phyloP scores from a whole-genome alignment of 23 tunicate genomes.

The Phallusia fumigata region DNA sequence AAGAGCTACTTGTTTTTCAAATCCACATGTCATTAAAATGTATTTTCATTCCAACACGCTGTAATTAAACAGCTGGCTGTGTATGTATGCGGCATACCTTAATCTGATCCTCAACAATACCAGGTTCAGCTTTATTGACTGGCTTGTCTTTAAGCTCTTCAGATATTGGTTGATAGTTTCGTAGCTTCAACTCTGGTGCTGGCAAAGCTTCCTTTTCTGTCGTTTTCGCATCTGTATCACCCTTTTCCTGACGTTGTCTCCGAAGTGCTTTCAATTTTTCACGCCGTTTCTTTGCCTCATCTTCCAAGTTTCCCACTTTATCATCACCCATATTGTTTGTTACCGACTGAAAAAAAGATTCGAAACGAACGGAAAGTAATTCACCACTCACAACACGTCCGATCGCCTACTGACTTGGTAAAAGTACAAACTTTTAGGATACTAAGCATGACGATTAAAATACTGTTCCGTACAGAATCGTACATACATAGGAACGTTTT shows the following conservation, averaged over 20 bases:
- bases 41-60: too few species aligned
- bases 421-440: too few species aligned
- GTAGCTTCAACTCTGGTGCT: slow-evolving; percentile 68
- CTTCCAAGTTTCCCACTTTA: slow-evolving; percentile 68
- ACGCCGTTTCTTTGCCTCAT: slow-evolving; percentile 70
- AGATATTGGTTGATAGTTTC: slow-evolving; percentile 65
- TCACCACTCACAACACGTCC: too few species aligned
- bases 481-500: too few species aligned
- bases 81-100: too few species aligned
- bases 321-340: slow-evolving; percentile 40
- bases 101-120: slow-evolving; percentile 63
- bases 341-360: too few species aligned
- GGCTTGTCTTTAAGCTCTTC: slow-evolving; percentile 43
- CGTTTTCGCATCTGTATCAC: slow-evolving; percentile 27
- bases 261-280: slow-evolving; percentile 78
- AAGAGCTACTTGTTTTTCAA: too few species aligned
- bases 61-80: too few species aligned
- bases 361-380: not conserved
- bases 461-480: too few species aligned
- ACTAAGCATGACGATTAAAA: too few species aligned
- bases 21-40: too few species aligned
- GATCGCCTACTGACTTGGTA: too few species aligned
- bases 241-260: slow-evolving; percentile 39
- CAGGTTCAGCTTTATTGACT: slow-evolving; percentile 49
- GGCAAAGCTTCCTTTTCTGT: slow-evolving; percentile 57